Evolutionary conservation across 2,113 vertebrate genomes (phyloP).

Genomic region (Scalopus aquaticus): DNA sequence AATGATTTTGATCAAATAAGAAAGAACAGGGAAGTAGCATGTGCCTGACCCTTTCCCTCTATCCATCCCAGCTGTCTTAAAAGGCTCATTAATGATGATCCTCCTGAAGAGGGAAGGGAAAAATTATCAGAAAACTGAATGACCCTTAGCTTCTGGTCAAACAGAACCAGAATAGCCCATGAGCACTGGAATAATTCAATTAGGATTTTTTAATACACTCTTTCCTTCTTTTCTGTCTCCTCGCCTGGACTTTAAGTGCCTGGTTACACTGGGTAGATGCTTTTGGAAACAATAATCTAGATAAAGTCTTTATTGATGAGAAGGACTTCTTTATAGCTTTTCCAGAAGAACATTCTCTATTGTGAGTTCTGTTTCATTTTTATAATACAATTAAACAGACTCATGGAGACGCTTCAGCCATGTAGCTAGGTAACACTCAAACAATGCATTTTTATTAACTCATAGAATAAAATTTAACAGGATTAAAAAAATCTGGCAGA

Average conservation of each 20-base stretch:
- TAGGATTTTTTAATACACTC: not conserved
- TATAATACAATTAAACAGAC: constrained; percentile 44
- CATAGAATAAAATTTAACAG: constrained; percentile 21
- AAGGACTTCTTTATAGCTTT: not conserved
- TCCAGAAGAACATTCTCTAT: constrained; percentile 27
- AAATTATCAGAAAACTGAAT: not conserved
- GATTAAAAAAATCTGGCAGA: not conserved
- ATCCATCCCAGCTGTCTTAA: not conserved
- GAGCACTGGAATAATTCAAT: not conserved
- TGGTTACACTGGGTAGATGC: not conserved
- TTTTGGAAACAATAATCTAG: constrained; percentile 1
- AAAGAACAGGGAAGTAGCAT: not conserved
- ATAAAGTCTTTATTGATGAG: constrained; percentile 33
- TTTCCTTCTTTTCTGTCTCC: not conserved
- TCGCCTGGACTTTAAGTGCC: not conserved
- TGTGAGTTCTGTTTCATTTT: constrained; percentile 30
- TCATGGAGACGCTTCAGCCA: constrained; percentile 20
- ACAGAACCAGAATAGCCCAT: not conserved
- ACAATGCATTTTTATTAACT: constrained; percentile 62
- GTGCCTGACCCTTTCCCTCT: not conserved
- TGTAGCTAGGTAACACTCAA: constrained; percentile 36
- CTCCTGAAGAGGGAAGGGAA: not conserved
- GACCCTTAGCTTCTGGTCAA: not conserved
- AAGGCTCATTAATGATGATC: not conserved
- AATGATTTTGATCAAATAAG: constrained; percentile 35